Evolutionary conservation across 2,888 invertebrate genomes (phyloP), one percentile per base, ranked within the genome.

Genomic region (Phengaris arion): DNA sequence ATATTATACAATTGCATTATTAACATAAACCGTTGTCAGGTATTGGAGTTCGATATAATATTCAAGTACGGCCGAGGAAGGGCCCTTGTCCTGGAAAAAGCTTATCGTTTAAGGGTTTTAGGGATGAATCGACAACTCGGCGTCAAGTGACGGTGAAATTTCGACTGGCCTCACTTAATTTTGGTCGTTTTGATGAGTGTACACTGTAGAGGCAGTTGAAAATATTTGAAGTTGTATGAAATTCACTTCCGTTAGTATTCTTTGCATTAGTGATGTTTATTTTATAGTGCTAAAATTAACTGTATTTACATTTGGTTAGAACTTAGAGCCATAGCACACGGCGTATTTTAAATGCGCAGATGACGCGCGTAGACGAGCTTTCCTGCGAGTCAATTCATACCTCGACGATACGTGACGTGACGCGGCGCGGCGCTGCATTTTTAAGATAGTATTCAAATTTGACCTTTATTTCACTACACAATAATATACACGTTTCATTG

Each of bases 21-120:
- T 64, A 64, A 35, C 64, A 64, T 64, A 64, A 64, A 64, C 64
- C 35, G 64, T 64, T 64, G 64, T 64, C 64, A 64, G 64, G 35
- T 64, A 64, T 35, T 64, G 64, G 35, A 64, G 64, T 64, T 64
- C 10, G 12, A 64, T 64, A 64, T 64, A 12, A 64, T 45, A 45
- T 35, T 64, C 64, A 64, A 64, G 35, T 45, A 7, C 35, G 64
- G 64, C 64, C 64, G 64, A 64, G 64, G 35, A 45, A 64, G 64
- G 35, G 45, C 64, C 13, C 64, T 64, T 64, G 64, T 64, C 64
- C 64, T 64, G 64, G 35, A 45, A 64, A 64, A 64, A 64, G 35
- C 64, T 64, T 64, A 64, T 64, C 64, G 64, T 64, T 64, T 64
- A 64, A 64, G 64, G 45, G 64, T 45, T 35, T 64, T 10, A 52